Evolutionary conservation across 2,113 vertebrate species (phyloP), one percentile per base, ranked within the genome.

Genomic region (Thryonomys swinderianus): DNA sequence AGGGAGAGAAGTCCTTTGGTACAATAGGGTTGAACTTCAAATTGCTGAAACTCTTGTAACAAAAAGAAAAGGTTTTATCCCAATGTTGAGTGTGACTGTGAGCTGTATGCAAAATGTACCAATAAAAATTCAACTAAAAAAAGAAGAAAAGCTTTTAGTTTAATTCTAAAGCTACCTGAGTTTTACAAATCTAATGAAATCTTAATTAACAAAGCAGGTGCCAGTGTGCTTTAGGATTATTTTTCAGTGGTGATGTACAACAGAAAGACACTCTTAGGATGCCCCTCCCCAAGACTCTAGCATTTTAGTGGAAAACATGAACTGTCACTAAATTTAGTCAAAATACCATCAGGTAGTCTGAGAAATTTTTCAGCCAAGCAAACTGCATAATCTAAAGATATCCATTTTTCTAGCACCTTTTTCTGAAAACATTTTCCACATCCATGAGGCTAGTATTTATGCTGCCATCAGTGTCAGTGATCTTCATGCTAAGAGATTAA

Each of bases 401-500:
- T 57, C 62, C 27, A 21, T 62, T 62, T 89, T 91, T 57, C 64
- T 80, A 73, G 48, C 51, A 71, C 83, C 69, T 61, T 67, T 84
- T 91, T 55, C 82, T 90, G 57, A 94, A 98, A 97, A 95, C 14
- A 83, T 94, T 71, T 82, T 85, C 61, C 94, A 85, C 64, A 30
- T 90, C 95, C 95, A 57, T 91, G 40, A 90, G 98, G 95, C 92
- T 95, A 97, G 37, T 37, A 45, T 88, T 95, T 96, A 78, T 87
- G 61, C 97, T 97, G 96, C 90, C 95, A 97, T 79, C 74, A 86
- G 91, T 97, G 86, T 97, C 94, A 93, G 88, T 87, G 94, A 74
- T 48, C 97, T 98, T 98, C 97, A 94, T 97, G 97, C 25, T 91
- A 97, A 96, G 95, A 97, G 96, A 97, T 98, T 98, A 97, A 98